These are phyloP conservation scores for Unio pictorum DNA, from an alignment of 2,888 invertebrate species.

Conservation along the genomic window DNA sequence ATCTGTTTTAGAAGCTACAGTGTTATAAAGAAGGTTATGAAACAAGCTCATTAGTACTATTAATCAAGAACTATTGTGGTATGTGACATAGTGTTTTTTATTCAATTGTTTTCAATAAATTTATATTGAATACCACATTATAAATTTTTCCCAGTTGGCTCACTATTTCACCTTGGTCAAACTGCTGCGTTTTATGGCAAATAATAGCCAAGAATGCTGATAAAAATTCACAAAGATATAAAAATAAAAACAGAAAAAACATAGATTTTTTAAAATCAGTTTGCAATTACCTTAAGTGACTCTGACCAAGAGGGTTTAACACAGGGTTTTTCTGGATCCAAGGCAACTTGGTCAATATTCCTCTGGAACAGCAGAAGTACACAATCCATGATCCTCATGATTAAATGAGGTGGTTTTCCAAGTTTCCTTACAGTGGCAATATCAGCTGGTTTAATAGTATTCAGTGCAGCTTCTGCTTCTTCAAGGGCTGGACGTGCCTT, in stretches of 20 bases:
- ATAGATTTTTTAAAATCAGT: not conserved
- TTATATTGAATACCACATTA: too few relatives aligned
- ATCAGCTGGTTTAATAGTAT: slow-evolving; percentile 74
- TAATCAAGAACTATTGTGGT: too few relatives aligned
- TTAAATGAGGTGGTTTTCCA: slow-evolving; percentile 71
- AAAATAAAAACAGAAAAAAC: not conserved
- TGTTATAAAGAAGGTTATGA: too few relatives aligned
- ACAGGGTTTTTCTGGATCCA: slow-evolving; percentile 67
- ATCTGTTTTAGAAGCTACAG: too few relatives aligned
- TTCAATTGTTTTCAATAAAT: too few relatives aligned
- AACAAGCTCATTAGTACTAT: too few relatives aligned
- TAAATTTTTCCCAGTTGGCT: too few relatives aligned
- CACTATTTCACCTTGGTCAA: too few relatives aligned
- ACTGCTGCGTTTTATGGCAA: too few relatives aligned
- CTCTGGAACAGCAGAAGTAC: slow-evolving; percentile 70
- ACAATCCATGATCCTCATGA: slow-evolving; percentile 72
- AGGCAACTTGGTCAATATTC: slow-evolving; percentile 55
- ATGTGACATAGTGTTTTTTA: too few relatives aligned
- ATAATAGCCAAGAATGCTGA: too few relatives aligned
- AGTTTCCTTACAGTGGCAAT: slow-evolving; percentile 71
- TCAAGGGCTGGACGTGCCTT: slow-evolving; percentile 70
- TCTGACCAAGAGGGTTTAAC: slow-evolving; percentile 70
- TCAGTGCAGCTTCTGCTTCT: slow-evolving; percentile 71
- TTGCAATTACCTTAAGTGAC: slow-evolving; percentile 66
- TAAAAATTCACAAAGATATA: too few relatives aligned